Conservation (phyloP, 2,888 invertebrate genomes). For the Trissoscelio sp. region DNA sequence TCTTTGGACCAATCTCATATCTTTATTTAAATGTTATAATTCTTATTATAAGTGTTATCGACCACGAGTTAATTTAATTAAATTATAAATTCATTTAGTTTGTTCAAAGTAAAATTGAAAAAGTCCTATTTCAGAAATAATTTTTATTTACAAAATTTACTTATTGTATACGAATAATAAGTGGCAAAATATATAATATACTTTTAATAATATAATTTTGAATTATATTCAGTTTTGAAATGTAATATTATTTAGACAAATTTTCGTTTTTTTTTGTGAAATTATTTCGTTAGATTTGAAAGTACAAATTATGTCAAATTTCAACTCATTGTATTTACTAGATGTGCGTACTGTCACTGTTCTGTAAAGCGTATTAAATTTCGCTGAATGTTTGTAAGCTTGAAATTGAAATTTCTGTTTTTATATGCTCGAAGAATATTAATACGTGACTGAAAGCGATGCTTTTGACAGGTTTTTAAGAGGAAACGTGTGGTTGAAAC, state of each 20-base stretch:
- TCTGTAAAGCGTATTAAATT: background rate
- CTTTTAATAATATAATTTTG: no score
- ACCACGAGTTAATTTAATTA: background rate
- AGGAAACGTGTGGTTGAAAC: background rate
- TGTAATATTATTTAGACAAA: no score
- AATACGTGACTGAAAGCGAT: background rate
- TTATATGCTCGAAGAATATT: background rate
- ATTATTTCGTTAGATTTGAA: no score
- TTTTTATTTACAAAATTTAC: no score
- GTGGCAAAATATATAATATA: no score
- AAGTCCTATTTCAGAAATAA: no score
- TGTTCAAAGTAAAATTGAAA: background rate
- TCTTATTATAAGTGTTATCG: background rate
- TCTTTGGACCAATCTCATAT: conserved; percentile 40
- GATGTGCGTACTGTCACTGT: no score
- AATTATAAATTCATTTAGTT: background rate
- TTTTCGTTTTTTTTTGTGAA: no score
- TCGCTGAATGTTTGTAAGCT: background rate
- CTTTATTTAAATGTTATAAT: background rate
- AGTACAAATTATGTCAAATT: no score
- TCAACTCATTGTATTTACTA: no score
- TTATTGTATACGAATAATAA: no score
- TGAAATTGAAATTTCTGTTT: background rate
- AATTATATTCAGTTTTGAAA: no score
- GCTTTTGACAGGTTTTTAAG: conserved; percentile 5